Evolutionary conservation across 2,888 invertebrate species (phyloP).

Genomic region (Aleiodes testaceus): DNA sequence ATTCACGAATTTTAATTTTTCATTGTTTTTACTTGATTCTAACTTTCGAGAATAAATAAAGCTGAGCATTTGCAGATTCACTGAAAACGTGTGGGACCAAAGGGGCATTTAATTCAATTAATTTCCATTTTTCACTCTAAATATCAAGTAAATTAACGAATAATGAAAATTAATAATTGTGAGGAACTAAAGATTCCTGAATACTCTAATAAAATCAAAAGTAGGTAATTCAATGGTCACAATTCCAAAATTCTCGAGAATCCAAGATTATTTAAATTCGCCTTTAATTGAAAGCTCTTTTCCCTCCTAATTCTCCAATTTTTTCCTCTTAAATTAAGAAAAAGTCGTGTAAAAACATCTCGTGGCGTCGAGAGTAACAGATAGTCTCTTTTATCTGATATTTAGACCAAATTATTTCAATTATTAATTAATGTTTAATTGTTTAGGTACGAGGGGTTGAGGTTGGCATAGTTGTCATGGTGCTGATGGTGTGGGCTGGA

Average conservation of each 20-base stretch:
- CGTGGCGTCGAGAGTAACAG: conserved; percentile 9
- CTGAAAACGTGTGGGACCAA: conserved; percentile 38
- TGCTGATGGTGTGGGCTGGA: conserved; percentile 89
- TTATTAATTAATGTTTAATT: conserved; percentile 39
- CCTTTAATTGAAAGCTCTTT: background rate
- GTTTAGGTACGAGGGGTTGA: conserved; percentile 89
- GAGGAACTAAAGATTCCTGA: too few relatives aligned
- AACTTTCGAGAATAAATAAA: background rate
- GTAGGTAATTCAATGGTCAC: too few relatives aligned
- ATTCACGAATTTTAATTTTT: background rate
- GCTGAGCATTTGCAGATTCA: background rate
- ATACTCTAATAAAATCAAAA: too few relatives aligned
- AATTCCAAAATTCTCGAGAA: too few relatives aligned
- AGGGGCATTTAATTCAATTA: background rate
- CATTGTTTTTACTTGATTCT: background rate
- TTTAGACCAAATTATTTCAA: background rate
- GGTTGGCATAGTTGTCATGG: conserved; percentile 90
- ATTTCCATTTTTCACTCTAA: too few relatives aligned
- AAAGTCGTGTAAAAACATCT: background rate
- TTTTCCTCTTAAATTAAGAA: conserved; percentile 16
- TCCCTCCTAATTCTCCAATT: background rate
- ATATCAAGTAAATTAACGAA: too few relatives aligned
- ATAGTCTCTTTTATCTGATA: too few relatives aligned
- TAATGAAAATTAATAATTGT: too few relatives aligned
- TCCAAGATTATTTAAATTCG: too few relatives aligned